phyloP scores from a whole-genome alignment of 2,113 vertebrate species.

The Brachionichthys hirsutus region DNA sequence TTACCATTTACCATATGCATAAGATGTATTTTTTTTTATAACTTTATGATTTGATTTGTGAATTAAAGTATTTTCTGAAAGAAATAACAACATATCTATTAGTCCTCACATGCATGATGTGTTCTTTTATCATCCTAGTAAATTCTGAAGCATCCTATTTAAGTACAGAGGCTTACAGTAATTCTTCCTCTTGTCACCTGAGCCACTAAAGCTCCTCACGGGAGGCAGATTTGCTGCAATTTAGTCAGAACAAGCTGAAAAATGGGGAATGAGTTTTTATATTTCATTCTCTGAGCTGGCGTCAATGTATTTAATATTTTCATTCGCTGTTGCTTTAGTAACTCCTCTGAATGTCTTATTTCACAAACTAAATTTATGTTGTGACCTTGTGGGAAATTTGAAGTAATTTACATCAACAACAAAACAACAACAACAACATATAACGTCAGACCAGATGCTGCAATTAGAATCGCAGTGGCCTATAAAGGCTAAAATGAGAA shows the following conservation, averaged over 20 bases:
- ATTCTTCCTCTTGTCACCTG: slow-evolving; percentile 46
- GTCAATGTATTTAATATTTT: slow-evolving; percentile 12
- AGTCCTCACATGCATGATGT: no score
- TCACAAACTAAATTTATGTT: slow-evolving; percentile 8
- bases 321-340: slow-evolving; percentile 17
- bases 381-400: slow-evolving; percentile 11
- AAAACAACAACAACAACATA: not conserved
- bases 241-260: slow-evolving; percentile 19
- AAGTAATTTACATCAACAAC: slow-evolving; percentile 15
- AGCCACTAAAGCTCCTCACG: slow-evolving; percentile 37
- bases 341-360: not conserved
- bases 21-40: no score
- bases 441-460: not conserved
- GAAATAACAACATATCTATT: no score
- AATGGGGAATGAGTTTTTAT: slow-evolving; percentile 41
- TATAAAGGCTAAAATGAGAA: slow-evolving; percentile 15
- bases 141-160: slow-evolving; percentile 30
- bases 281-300: slow-evolving; percentile 1
- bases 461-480: slow-evolving; percentile 15
- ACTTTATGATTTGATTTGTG: no score
- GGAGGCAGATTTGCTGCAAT: slow-evolving; percentile 46
- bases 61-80: no score
- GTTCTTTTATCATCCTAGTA: not conserved
- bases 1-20: no score
- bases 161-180: not conserved